phyloP scores from a whole-genome alignment of 2,888 invertebrate genomes.

The Cynaeus angustus region DNA sequence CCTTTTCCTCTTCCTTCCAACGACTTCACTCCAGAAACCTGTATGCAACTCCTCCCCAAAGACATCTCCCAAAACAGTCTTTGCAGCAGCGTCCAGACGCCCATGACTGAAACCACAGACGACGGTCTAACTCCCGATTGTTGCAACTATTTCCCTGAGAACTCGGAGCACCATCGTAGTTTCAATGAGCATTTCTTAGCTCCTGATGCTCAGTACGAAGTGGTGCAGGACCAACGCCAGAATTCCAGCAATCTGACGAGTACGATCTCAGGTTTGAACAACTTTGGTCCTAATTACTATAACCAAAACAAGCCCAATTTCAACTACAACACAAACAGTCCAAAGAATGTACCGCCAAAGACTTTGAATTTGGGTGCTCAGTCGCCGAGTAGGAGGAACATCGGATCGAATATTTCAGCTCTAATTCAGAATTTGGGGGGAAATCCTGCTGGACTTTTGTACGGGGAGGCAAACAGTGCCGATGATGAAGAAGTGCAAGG shows the following conservation, averaged over 20 bases:
- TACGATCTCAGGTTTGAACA: slow-evolving; percentile 69
- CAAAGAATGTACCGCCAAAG: slow-evolving; percentile 67
- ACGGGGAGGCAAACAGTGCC: slow-evolving; percentile 67
- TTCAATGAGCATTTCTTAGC: slow-evolving; percentile 71
- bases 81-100: slow-evolving; percentile 69
- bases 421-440: slow-evolving; percentile 72
- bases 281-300: slow-evolving; percentile 68
- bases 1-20: slow-evolving; percentile 72
- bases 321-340: slow-evolving; percentile 59
- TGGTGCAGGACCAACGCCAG: slow-evolving; percentile 72
- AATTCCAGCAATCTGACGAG: slow-evolving; percentile 67
- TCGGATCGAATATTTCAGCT: slow-evolving; percentile 72
- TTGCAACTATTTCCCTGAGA: slow-evolving; percentile 67
- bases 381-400: slow-evolving; percentile 62
- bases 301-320: slow-evolving; percentile 61
- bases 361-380: slow-evolving; percentile 60
- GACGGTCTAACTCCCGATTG: slow-evolving; percentile 68
- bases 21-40: slow-evolving; percentile 60
- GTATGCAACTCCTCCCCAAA: slow-evolving; percentile 63
- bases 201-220: slow-evolving; percentile 79
- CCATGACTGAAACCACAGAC: slow-evolving; percentile 70
- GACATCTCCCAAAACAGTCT: slow-evolving; percentile 69
- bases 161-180: slow-evolving; percentile 57
- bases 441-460: slow-evolving; percentile 70
- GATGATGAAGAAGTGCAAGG: slow-evolving; percentile 68